A percentile compares a stretch with the other conserved stretches of the same genome.
Evolutionary conservation across 2,113 vertebrate genomes (phyloP).

Genomic region (Dipodomys merriami): DNA sequence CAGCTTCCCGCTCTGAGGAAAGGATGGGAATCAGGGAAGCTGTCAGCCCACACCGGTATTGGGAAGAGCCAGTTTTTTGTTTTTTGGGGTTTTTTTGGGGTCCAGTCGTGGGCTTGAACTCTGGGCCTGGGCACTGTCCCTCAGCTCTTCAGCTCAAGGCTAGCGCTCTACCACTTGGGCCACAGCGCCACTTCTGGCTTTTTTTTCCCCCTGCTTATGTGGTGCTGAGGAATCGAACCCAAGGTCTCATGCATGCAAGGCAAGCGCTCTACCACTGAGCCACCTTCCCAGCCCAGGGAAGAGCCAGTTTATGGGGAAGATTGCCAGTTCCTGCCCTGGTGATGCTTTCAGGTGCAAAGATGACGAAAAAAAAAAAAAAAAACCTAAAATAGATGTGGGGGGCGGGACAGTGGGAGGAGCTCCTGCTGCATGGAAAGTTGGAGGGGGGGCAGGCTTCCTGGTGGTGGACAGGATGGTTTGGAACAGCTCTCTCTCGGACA

Average conservation of each 20-base stretch:
- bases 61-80: background rate
- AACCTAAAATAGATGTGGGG: conserved; percentile 25
- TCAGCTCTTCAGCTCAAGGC: too few relatives aligned
- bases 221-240: too few relatives aligned
- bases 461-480: too few relatives aligned
- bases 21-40: background rate
- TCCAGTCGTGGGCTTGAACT: background rate
- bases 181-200: too few relatives aligned
- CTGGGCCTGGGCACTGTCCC: too few relatives aligned
- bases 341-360: conserved; percentile 17
- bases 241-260: too few relatives aligned
- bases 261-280: too few relatives aligned
- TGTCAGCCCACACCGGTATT: rapidly evolving
- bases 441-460: background rate
- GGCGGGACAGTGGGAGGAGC: background rate
- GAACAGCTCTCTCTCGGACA: too few relatives aligned
- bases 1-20: rapidly evolving
- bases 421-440: background rate
- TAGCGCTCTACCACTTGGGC: too few relatives aligned
- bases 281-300: too few relatives aligned
- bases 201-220: too few relatives aligned
- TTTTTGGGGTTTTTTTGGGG: background rate
- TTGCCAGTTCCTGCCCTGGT: background rate
- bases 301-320: background rate
- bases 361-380: background rate